Evolutionary conservation across 2,113 vertebrate species (phyloP).

Genomic region (Daphoenositta chrysoptera): DNA sequence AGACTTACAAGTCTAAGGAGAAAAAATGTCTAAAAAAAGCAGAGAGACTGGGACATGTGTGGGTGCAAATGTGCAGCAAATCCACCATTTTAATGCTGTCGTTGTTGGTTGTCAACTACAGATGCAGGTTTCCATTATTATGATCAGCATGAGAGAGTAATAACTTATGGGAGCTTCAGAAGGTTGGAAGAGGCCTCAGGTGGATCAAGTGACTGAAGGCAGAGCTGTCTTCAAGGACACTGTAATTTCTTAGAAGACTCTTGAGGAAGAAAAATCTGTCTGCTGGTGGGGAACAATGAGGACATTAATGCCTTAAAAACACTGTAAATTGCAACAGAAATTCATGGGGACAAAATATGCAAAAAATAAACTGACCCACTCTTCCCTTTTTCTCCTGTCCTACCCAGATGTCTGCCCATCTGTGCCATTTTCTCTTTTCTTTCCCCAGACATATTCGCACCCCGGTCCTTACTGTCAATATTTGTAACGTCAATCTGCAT

Average conservation of each 20-base stretch:
- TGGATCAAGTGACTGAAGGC: neutral
- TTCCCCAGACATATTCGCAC: neutral
- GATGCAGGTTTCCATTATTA: neutral
- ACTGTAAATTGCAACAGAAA: neutral
- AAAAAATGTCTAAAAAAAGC: neutral
- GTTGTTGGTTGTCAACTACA: neutral
- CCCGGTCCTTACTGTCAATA: neutral
- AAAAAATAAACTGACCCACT: neutral
- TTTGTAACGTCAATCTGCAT: neutral
- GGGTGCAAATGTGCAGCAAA: neutral
- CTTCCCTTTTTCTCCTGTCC: neutral
- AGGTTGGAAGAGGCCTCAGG: neutral
- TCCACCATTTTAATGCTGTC: neutral
- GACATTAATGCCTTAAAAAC: neutral
- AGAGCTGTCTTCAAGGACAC: neutral
- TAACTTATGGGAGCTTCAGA: neutral
- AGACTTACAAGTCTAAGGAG: neutral
- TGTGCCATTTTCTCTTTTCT: neutral
- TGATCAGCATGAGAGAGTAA: neutral
- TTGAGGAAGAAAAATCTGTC: neutral
- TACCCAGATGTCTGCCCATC: neutral
- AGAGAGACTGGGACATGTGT: fast-evolving
- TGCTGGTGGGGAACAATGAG: neutral
- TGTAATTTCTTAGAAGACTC: neutral
- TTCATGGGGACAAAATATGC: neutral